These are phyloP conservation scores for Diploscapter pachys DNA, from an alignment of 1,140 invertebrate genomes.

Conservation along the genomic window DNA sequence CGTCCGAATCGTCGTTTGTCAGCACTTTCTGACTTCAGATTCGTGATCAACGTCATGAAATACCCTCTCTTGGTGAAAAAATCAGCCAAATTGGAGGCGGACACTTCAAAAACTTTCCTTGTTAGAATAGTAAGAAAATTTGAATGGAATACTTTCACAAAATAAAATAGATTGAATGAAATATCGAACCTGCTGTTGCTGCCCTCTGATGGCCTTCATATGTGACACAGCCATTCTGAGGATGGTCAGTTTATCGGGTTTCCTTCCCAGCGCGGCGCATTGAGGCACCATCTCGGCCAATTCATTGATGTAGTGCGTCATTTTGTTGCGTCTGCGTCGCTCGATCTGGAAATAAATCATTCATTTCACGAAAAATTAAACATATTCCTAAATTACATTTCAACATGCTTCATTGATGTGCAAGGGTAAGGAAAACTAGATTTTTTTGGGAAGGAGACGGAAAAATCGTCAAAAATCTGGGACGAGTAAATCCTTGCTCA, in stretches of 20 bases:
- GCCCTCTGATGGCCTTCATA: slow-evolving; percentile 69
- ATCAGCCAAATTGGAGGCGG: no score
- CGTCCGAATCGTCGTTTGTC: no score
- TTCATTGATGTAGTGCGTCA: slow-evolving; percentile 99
- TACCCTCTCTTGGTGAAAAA: no score
- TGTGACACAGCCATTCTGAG: slow-evolving; percentile 98
- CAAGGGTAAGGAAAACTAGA: no score
- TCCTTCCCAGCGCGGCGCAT: slow-evolving; percentile 81
- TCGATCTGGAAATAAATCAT: slow-evolving; percentile 70
- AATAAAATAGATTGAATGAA: slow-evolving; percentile 11
- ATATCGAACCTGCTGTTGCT: slow-evolving; percentile 8
- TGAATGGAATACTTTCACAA: neutral
- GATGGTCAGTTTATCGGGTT: slow-evolving; percentile 98
- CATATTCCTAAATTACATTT: no score
- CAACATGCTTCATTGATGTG: no score
- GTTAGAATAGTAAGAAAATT: no score
- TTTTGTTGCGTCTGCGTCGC: slow-evolving; percentile 93
- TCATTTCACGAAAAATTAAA: no score
- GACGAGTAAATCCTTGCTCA: neutral
- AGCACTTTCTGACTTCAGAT: no score
- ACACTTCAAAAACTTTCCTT: no score
- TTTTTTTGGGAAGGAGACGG: neutral
- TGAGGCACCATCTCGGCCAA: slow-evolving; percentile 99
- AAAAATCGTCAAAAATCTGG: no score
- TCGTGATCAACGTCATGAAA: no score